Conservation (phyloP, 2,888 invertebrate species). For the Agrypnus murinus region DNA sequence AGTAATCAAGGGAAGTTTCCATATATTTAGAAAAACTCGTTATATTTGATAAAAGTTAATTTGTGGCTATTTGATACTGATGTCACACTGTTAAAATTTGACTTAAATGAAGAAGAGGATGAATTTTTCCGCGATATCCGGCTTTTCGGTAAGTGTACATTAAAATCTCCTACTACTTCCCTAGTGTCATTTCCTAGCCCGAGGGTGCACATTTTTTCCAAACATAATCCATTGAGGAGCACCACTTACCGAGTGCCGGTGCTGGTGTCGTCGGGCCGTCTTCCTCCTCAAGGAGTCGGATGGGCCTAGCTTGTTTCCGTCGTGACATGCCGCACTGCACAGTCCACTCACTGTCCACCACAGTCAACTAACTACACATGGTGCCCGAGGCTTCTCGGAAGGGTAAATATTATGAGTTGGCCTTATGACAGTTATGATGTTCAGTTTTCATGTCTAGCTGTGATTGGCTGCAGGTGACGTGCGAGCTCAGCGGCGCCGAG, state of each 20-base stretch:
- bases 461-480: conserved; percentile 67
- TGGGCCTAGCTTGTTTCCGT: conserved; percentile 74
- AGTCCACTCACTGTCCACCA: conserved; percentile 59
- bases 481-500: conserved; percentile 70
- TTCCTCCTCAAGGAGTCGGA: conserved; percentile 73
- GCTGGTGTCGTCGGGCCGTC: conserved; percentile 63
- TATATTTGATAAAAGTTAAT: too few species aligned
- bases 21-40: too few species aligned
- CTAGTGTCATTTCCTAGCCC: too few species aligned
- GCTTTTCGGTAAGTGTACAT: too few species aligned
- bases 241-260: conserved; percentile 62
- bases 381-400: conserved; percentile 49
- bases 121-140: too few species aligned
- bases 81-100: too few species aligned
- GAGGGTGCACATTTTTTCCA: conserved; percentile 33
- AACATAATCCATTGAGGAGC: conserved; percentile 29
- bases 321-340: conserved; percentile 71
- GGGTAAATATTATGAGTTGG: conserved; percentile 50
- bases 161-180: too few species aligned
- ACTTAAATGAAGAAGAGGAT: too few species aligned
- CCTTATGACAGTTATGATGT: conserved; percentile 59
- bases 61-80: too few species aligned
- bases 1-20: too few species aligned
- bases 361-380: conserved; percentile 56
- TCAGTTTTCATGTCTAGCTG: conserved; percentile 56